These are phyloP conservation scores for Sebastes cheni DNA, from an alignment of 2,797 vertebrate species.

Conservation along the genomic window DNA sequence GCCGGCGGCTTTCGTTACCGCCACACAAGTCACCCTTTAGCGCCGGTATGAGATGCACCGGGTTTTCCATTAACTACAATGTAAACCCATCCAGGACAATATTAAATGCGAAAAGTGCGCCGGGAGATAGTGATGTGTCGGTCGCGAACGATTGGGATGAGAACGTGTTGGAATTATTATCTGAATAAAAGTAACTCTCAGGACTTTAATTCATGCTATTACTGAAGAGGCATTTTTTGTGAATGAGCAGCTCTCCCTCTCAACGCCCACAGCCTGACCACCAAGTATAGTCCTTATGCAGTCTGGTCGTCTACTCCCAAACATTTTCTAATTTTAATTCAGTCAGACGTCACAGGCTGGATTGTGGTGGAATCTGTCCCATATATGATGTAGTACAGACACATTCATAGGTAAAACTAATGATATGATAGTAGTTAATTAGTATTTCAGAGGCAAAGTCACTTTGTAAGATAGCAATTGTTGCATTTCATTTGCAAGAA, in stretches of 20 bases:
- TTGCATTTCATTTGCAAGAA: neutral
- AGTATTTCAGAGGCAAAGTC: neutral
- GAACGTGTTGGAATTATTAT: neutral
- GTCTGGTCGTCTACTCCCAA: conserved; percentile 45
- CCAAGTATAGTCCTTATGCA: conserved; percentile 57
- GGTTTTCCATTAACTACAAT: too few species aligned
- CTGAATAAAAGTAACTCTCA: neutral
- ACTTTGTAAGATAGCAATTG: neutral
- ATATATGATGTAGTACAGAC: neutral
- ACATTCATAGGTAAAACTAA: neutral
- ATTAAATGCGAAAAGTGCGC: too few species aligned
- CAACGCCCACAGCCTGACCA: conserved; percentile 54
- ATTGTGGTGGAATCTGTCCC: neutral
- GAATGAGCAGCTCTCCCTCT: conserved; percentile 29
- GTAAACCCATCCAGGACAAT: too few species aligned
- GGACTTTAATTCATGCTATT: neutral
- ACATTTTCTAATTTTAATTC: conserved; percentile 45
- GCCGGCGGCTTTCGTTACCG: too few species aligned
- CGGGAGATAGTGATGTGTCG: too few species aligned
- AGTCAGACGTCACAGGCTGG: conserved; percentile 23
- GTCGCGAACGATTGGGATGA: too few species aligned
- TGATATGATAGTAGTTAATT: neutral
- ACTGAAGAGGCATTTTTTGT: conserved; percentile 17
- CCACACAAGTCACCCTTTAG: too few species aligned
- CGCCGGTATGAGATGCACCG: too few species aligned